Evolutionary conservation across 1,140 invertebrate genomes (phyloP).

Genomic region (Globodera rostochiensis): DNA sequence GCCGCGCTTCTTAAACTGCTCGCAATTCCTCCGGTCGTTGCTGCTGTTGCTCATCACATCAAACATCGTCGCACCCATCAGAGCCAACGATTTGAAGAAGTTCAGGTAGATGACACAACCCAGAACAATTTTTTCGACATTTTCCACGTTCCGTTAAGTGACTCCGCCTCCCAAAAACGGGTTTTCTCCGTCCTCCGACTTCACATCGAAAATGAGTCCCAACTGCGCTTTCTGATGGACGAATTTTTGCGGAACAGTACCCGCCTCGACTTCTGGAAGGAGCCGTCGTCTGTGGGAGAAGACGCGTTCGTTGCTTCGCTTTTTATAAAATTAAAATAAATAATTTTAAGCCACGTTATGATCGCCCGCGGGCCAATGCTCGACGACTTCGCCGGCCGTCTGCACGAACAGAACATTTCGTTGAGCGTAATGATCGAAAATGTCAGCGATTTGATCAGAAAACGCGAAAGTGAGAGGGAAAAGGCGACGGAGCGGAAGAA

Average conservation of each 20-base stretch:
- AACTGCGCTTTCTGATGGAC: constrained; percentile 41
- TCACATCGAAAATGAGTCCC: constrained; percentile 36
- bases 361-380: constrained; percentile 33
- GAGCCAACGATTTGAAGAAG: background rate
- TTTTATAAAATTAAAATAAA: background rate
- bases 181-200: constrained; percentile 45
- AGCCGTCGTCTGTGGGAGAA: constrained; percentile 50
- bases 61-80: background rate
- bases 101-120: no score
- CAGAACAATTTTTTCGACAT: no score
- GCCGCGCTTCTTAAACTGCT: background rate
- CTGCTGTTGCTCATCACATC: background rate
- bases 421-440: constrained; percentile 62
- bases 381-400: constrained; percentile 27
- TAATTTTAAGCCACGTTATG: constrained; percentile 41
- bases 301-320: constrained; percentile 17
- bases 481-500: constrained; percentile 10
- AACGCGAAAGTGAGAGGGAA: constrained; percentile 40
- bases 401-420: constrained; percentile 49
- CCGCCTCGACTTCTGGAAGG: constrained; percentile 54
- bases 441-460: constrained; percentile 56
- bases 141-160: background rate
- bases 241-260: constrained; percentile 40
- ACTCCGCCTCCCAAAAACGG: background rate
- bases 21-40: background rate